Percentiles rank a stretch among this genome's conserved stretches.
phyloP scores from a whole-genome alignment of 2,797 vertebrate species.

The Notamacropus eugenii region DNA sequence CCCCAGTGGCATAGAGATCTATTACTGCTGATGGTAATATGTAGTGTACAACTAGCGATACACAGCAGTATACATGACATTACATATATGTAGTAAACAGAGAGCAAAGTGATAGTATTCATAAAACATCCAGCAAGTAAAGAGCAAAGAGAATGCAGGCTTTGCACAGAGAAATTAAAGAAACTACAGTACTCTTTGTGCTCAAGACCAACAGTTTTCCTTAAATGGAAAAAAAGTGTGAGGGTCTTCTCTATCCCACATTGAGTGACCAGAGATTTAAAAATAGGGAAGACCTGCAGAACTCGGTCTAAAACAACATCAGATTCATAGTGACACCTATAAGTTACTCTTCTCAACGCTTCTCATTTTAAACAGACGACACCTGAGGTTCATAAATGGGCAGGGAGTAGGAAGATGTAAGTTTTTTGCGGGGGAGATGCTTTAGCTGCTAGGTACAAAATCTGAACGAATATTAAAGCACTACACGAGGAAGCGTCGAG shows the following conservation, averaged over 20 bases:
- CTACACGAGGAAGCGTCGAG: not conserved
- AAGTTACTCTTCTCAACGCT: conserved; percentile 18
- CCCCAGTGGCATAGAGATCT: not conserved
- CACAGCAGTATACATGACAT: not conserved
- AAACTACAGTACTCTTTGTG: conserved; percentile 47
- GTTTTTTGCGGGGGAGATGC: not conserved
- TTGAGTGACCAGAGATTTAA: conserved; percentile 1
- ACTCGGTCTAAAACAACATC: conserved; percentile 26
- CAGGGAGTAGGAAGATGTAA: conserved; percentile 36
- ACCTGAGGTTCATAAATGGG: conserved; percentile 29
- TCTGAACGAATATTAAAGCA: conserved; percentile 32
- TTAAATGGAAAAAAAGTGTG: conserved; percentile 67
- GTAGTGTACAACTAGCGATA: not conserved
- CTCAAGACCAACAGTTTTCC: conserved; percentile 48
- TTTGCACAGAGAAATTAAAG: conserved; percentile 50
- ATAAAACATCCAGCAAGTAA: conserved; percentile 44
- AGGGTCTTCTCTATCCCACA: conserved; percentile 50
- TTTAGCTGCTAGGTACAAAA: conserved; percentile 7
- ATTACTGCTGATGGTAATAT: not conserved
- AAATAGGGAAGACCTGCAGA: conserved; percentile 43
- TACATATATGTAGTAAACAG: not conserved
- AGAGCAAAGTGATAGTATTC: not conserved
- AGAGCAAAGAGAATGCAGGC: conserved; percentile 53
- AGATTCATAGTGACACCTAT: conserved; percentile 34
- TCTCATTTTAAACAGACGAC: conserved; percentile 22